Conservation (phyloP, 2,888 invertebrate species). For the Mesoligia furuncula region DNA sequence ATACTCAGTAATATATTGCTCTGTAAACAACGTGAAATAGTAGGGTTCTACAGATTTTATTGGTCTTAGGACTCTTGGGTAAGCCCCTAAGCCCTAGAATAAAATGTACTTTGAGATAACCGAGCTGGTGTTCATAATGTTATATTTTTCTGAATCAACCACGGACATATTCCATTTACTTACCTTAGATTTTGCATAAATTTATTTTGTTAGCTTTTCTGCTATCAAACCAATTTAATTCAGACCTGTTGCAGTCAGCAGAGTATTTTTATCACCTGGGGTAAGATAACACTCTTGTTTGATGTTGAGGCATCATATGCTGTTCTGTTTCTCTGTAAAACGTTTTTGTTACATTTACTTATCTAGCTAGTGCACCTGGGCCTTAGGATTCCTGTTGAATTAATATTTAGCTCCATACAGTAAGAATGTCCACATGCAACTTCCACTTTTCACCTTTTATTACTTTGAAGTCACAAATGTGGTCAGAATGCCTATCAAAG, state of each 20-base stretch:
- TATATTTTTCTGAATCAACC: not conserved
- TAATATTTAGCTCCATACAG: not conserved
- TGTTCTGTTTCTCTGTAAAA: not conserved
- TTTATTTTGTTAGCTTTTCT: not conserved
- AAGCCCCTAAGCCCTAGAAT: not conserved
- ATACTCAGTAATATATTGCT: not conserved
- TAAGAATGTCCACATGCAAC: not conserved
- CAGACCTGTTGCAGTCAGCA: not conserved
- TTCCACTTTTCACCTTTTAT: not conserved
- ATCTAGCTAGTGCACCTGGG: not conserved
- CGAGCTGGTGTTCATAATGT: not conserved
- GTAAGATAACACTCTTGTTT: not conserved
- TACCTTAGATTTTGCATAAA: not conserved
- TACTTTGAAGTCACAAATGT: not conserved
- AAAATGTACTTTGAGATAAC: not conserved
- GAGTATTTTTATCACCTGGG: not conserved
- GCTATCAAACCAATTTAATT: not conserved
- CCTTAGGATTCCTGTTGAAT: not conserved
- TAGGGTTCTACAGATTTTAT: not conserved
- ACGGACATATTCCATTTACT: not conserved
- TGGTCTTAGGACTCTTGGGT: not conserved
- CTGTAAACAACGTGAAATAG: not conserved
- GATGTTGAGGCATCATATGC: not conserved
- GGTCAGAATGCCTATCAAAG: not conserved
- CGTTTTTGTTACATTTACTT: not conserved